A percentile compares a stretch with the other conserved stretches of the same genome.
These are phyloP conservation scores for Temnothorax ravouxi DNA, from an alignment of 2,888 invertebrate genomes.

Conservation along the genomic window DNA sequence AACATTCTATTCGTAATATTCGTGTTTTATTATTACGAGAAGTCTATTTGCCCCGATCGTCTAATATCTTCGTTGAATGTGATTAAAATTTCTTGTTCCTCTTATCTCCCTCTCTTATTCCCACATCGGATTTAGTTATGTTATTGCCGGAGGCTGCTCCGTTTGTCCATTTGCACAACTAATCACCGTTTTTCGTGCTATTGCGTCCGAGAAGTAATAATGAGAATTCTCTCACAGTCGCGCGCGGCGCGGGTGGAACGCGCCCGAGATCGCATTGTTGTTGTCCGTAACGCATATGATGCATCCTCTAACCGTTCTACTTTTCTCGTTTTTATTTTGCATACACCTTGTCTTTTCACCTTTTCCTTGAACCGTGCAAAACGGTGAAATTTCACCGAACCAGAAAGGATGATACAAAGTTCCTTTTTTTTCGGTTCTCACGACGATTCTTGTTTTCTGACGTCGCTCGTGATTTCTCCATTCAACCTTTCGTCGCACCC, in stretches of 20 bases:
- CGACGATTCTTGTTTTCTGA: constrained; percentile 36
- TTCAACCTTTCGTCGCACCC: constrained; percentile 39
- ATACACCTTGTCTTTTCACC: constrained; percentile 13
- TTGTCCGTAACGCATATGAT: constrained; percentile 7
- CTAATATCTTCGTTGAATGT: background rate
- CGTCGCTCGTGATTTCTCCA: constrained; percentile 49
- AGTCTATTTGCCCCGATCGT: background rate
- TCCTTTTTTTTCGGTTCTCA: constrained; percentile 34
- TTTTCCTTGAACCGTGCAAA: constrained; percentile 35
- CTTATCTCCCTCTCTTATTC: background rate
- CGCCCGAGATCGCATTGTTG: constrained; percentile 38
- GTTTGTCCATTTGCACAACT: constrained; percentile 46
- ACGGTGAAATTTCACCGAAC: constrained; percentile 25
- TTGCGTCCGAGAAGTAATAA: constrained; percentile 39
- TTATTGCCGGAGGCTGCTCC: constrained; percentile 11
- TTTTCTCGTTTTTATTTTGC: constrained; percentile 42
- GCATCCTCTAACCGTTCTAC: constrained; percentile 32
- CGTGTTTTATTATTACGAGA: background rate
- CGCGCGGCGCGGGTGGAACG: background rate
- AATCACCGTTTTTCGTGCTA: constrained; percentile 45
- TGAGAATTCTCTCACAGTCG: constrained; percentile 46
- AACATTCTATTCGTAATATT: background rate
- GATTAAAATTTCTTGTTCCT: background rate
- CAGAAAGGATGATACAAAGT: constrained; percentile 23
- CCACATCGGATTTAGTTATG: background rate